Conservation (phyloP, 2,797 vertebrate species). For the Macroramphosus scolopax region DNA sequence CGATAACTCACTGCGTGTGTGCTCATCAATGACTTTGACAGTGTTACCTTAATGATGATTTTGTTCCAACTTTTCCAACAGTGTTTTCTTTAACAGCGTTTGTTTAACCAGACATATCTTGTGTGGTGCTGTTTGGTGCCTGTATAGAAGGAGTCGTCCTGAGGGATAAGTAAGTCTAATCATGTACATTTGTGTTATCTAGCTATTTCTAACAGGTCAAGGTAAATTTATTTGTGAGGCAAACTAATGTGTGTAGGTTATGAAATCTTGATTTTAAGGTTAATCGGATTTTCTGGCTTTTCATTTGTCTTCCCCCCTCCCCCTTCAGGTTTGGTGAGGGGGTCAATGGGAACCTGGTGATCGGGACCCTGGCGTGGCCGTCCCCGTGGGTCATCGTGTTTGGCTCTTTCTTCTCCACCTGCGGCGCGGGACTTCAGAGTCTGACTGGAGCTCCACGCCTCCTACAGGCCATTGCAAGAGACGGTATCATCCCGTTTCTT, state of each 20-base stretch:
- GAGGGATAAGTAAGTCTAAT: slow-evolving; percentile 90
- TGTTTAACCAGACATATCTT: slow-evolving; percentile 94
- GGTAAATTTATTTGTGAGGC: too few relatives aligned
- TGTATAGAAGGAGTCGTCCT: slow-evolving; percentile 95
- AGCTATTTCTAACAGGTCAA: too few relatives aligned
- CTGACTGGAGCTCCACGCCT: slow-evolving; percentile 95
- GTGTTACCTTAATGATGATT: too few relatives aligned
- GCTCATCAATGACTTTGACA: too few relatives aligned
- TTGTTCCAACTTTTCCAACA: too few relatives aligned
- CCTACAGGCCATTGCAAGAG: slow-evolving; percentile 93
- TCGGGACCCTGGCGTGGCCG: slow-evolving; percentile 93
- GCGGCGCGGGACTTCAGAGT: slow-evolving; percentile 94
- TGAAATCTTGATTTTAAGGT: too few relatives aligned
- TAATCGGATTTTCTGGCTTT: too few relatives aligned
- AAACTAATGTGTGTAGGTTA: too few relatives aligned
- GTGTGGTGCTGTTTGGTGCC: slow-evolving; percentile 89
- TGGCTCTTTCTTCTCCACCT: slow-evolving; percentile 96
- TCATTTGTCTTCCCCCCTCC: too few relatives aligned
- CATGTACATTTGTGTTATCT: too few relatives aligned
- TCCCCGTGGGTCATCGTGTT: slow-evolving; percentile 97
- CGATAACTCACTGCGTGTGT: too few relatives aligned
- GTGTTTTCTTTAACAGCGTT: too few relatives aligned
- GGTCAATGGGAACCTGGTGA: slow-evolving; percentile 92
- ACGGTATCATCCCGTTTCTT: slow-evolving; percentile 93
- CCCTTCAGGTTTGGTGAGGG: slow-evolving; percentile 89